phyloP scores from a whole-genome alignment of 2,888 invertebrate genomes.

The Torymus aiolomorphi region DNA sequence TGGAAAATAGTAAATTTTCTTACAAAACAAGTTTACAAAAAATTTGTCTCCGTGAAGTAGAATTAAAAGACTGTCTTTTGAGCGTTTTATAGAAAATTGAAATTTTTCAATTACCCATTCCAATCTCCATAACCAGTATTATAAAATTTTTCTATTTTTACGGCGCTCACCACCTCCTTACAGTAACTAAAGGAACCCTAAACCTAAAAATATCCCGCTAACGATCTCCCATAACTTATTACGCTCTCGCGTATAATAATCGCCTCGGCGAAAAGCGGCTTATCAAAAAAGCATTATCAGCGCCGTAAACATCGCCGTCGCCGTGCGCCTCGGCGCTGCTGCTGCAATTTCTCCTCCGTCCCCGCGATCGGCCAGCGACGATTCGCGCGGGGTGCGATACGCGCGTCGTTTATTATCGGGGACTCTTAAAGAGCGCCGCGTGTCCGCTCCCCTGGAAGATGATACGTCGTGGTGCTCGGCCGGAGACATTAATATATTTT shows the following conservation, averaged over 20 bases:
- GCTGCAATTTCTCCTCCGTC: background rate
- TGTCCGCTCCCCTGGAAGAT: conserved; percentile 53
- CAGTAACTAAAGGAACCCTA: too few species aligned
- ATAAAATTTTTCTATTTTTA: too few species aligned
- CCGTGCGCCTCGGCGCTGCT: background rate
- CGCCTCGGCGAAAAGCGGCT: conserved; percentile 46
- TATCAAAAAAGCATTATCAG: conserved; percentile 56
- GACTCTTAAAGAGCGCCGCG: conserved; percentile 52
- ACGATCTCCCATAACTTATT: conserved; percentile 38
- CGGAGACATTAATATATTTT: conserved; percentile 46
- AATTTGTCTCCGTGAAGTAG: too few species aligned
- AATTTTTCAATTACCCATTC: too few species aligned
- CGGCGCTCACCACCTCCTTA: too few species aligned
- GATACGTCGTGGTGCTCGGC: conserved; percentile 30
- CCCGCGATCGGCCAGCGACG: conserved; percentile 36
- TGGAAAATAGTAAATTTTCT: too few species aligned
- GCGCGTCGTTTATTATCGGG: conserved; percentile 51
- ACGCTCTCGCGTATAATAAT: conserved; percentile 15
- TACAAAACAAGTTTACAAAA: too few species aligned
- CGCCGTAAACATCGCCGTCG: conserved; percentile 47
- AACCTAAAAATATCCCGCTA: background rate
- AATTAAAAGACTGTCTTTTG: too few species aligned
- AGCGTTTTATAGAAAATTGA: too few species aligned
- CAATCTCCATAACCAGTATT: too few species aligned
- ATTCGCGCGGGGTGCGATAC: conserved; percentile 31